phyloP scores from a whole-genome alignment of 2,888 invertebrate genomes.

The Tachystola acroxantha region DNA sequence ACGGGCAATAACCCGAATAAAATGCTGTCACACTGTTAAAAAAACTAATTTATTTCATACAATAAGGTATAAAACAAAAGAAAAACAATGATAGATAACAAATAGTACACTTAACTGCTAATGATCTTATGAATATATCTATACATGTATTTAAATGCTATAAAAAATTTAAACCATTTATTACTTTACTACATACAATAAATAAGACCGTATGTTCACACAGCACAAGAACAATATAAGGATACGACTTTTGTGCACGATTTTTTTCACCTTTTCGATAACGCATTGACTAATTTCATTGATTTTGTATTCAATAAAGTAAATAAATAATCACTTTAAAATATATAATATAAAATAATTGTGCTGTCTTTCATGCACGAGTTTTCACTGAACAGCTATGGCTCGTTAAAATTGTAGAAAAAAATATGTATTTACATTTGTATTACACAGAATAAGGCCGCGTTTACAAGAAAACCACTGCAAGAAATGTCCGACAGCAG shows the following conservation, averaged over 20 bases:
- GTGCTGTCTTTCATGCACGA: no score
- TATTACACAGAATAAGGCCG: no score
- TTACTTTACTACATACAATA: conserved; percentile 4
- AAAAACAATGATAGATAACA: conserved; percentile 21
- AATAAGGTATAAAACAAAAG: conserved; percentile 28
- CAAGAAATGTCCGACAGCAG: no score
- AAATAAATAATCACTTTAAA: neutral
- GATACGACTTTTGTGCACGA: neutral
- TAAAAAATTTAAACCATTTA: conserved; percentile 13
- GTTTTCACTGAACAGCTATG: no score
- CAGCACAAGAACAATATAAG: neutral
- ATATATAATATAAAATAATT: no score
- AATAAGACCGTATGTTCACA: neutral
- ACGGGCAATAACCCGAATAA: no score
- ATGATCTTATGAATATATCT: conserved; percentile 25
- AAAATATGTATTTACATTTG: no score
- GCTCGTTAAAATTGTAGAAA: no score
- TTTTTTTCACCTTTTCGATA: neutral
- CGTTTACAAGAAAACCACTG: no score
- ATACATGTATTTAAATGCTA: conserved; percentile 20
- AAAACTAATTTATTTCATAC: conserved; percentile 38
- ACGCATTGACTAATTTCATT: neutral
- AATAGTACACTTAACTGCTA: conserved; percentile 13
- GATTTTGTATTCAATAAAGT: neutral
- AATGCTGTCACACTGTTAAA: conserved; percentile 19